A percentile compares a stretch with the other conserved stretches of the same genome.
Conservation (phyloP, 2,113 vertebrate species). For the Calyptomena viridis region DNA sequence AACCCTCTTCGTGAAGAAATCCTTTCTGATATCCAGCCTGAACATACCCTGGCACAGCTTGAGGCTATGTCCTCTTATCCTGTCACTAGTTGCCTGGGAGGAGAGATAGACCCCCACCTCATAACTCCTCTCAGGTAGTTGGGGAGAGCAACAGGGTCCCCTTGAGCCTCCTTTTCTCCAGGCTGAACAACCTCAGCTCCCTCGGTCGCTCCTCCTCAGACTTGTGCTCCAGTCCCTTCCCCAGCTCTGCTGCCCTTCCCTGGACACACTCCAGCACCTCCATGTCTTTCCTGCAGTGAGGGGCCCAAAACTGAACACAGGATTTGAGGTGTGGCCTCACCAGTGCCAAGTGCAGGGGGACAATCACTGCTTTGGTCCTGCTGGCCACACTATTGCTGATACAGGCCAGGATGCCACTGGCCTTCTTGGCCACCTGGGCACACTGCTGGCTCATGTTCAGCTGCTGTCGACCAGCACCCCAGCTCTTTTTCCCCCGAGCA, state of each 20-base stretch:
- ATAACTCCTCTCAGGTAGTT: not conserved
- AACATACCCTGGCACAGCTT: not conserved
- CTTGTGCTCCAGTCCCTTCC: not conserved
- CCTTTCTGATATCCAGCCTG: not conserved
- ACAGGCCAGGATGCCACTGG: not conserved
- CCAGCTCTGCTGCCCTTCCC: not conserved
- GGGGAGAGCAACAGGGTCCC: fast-evolving
- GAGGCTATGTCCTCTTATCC: too few species aligned
- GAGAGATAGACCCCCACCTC: not conserved
- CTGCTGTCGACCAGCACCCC: fast-evolving
- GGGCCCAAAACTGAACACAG: not conserved
- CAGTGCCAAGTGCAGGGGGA: not conserved
- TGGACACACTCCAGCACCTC: not conserved
- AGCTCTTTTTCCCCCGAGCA: fast-evolving
- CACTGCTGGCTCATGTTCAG: fast-evolving
- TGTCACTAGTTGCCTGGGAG: fast-evolving
- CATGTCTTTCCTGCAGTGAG: not conserved
- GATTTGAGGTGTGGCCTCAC: not conserved
- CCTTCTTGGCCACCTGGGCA: not conserved
- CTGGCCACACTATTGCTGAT: not conserved
- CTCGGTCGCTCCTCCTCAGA: not conserved
- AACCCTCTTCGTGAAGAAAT: not conserved
- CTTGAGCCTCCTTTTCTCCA: not conserved
- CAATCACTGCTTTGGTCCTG: not conserved
- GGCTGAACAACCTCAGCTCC: not conserved